phyloP scores from a whole-genome alignment of 2,113 vertebrate species.

The Dendropsophus ebraccatus region DNA sequence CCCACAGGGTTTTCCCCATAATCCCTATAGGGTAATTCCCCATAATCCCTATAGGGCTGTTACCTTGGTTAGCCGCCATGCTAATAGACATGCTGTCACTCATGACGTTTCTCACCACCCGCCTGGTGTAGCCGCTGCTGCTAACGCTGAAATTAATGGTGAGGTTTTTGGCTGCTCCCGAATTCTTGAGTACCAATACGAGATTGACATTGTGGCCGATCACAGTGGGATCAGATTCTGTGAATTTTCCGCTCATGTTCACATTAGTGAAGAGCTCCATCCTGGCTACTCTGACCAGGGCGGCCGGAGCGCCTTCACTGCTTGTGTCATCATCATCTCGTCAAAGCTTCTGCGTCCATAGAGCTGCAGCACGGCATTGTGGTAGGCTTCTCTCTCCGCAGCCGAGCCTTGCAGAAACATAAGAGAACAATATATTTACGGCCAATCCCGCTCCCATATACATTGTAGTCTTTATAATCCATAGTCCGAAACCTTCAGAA shows the following conservation, averaged over 20 bases:
- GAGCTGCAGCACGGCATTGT: conserved; percentile 69
- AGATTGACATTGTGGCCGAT: conserved; percentile 74
- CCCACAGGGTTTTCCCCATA: too few relatives aligned
- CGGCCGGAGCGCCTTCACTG: neutral
- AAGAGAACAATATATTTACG: neutral
- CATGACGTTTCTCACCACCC: conserved; percentile 71
- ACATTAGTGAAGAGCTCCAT: conserved; percentile 63
- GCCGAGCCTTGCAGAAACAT: conserved; percentile 67
- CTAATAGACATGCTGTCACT: conserved; percentile 65
- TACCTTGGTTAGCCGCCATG: conserved; percentile 72
- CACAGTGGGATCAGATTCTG: conserved; percentile 67
- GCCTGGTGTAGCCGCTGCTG: conserved; percentile 73
- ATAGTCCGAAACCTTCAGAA: neutral
- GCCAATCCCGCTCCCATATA: neutral
- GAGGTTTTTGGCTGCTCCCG: conserved; percentile 63
- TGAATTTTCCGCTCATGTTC: conserved; percentile 73
- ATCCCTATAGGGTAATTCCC: too few relatives aligned
- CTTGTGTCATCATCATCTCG: neutral
- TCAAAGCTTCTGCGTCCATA: conserved; percentile 33
- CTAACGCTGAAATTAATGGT: conserved; percentile 71
- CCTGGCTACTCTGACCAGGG: neutral
- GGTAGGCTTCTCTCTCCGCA: conserved; percentile 72
- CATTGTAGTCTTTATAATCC: neutral
- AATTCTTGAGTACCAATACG: conserved; percentile 68
- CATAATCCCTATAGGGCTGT: too few relatives aligned